These are phyloP conservation scores for Chaetops frenatus DNA, from an alignment of 2,113 vertebrate species.

Conservation along the genomic window DNA sequence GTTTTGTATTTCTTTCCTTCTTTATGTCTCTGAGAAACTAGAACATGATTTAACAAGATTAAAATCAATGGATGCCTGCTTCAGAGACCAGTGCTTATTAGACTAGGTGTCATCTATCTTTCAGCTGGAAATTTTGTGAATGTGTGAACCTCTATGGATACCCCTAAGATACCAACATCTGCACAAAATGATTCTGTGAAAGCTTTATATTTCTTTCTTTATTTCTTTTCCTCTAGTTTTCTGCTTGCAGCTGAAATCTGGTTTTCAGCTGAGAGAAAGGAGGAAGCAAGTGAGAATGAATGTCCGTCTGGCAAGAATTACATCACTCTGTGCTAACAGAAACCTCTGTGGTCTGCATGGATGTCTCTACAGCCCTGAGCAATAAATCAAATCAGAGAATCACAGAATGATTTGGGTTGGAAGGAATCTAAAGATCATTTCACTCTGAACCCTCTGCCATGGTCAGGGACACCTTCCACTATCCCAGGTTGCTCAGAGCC, in stretches of 20 bases:
- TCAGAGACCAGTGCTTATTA: slow-evolving; percentile 10
- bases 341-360: neutral
- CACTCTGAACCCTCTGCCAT: neutral
- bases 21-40: neutral
- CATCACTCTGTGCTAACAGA: neutral
- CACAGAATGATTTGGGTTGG: neutral
- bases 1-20: slow-evolving; percentile 15
- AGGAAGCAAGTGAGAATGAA: neutral
- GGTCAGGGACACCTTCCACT: neutral
- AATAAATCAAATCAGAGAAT: neutral
- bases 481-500: fast-evolving
- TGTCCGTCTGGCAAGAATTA: neutral
- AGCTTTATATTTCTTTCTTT: neutral
- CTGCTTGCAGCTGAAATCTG: neutral
- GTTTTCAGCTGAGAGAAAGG: neutral
- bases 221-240: neutral
- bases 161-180: neutral
- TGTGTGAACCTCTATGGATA: neutral
- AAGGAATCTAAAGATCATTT: neutral
- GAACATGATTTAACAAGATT: slow-evolving; percentile 29
- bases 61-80: slow-evolving; percentile 28
- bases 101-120: neutral
- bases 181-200: neutral
- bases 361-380: neutral
- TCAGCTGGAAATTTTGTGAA: neutral